These are phyloP conservation scores for Polia nebulosa DNA, from an alignment of 2,888 invertebrate species.

Conservation along the genomic window DNA sequence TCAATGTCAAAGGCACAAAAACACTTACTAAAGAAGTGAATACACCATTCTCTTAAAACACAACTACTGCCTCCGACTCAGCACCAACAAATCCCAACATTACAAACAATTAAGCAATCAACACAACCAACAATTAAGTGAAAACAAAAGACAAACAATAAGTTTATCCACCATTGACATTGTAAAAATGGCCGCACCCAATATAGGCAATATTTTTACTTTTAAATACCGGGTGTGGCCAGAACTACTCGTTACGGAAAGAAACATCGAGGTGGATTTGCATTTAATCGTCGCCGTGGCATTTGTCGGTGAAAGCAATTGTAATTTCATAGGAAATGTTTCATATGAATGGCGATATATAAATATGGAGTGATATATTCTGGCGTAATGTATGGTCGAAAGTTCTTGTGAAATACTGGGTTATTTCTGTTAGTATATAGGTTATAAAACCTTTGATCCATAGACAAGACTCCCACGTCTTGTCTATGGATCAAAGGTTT, in stretches of 20 bases:
- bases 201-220: slow-evolving; percentile 58
- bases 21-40: neutral
- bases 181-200: slow-evolving; percentile 46
- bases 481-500: neutral
- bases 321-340: slow-evolving; percentile 61
- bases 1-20: neutral
- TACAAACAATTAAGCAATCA: slow-evolving; percentile 59
- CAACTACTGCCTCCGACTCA: slow-evolving; percentile 16
- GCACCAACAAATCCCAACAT: slow-evolving; percentile 38
- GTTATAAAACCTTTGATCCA: neutral
- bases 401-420: slow-evolving; percentile 5
- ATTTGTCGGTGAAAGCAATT: slow-evolving; percentile 78
- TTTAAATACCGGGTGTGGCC: slow-evolving; percentile 45
- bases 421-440: slow-evolving; percentile 5
- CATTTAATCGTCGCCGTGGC: slow-evolving; percentile 79
- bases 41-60: neutral
- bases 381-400: slow-evolving; percentile 15
- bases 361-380: slow-evolving; percentile 32
- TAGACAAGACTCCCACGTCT: too few relatives aligned
- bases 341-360: slow-evolving; percentile 52
- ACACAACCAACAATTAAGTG: slow-evolving; percentile 60
- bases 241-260: slow-evolving; percentile 53
- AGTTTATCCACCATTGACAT: slow-evolving; percentile 51
- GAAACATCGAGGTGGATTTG: slow-evolving; percentile 67
- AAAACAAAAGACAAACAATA: slow-evolving; percentile 55